A percentile compares a stretch with the other conserved stretches of the same genome.
Conservation (phyloP, 2,888 invertebrate genomes). For the Psococerastis gibbosa region DNA sequence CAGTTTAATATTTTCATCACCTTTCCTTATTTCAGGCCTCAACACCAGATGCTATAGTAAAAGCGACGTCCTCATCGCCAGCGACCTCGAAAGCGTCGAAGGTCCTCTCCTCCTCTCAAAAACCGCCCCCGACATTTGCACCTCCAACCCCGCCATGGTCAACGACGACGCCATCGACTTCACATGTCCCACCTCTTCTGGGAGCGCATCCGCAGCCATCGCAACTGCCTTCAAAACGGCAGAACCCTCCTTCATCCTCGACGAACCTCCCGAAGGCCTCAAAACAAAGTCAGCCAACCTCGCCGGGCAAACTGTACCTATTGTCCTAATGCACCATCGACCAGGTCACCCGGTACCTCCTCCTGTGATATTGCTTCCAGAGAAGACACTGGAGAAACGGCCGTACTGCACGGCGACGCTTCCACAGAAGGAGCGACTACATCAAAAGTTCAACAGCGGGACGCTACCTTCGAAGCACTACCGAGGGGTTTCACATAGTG, state of each 20-base stretch:
- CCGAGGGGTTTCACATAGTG: not conserved
- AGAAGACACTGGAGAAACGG: slow-evolving; percentile 9
- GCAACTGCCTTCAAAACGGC: not conserved
- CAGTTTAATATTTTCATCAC: too few species aligned
- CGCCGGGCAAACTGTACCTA: slow-evolving; percentile 29
- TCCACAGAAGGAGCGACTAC: slow-evolving; percentile 3
- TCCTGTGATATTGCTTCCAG: slow-evolving; percentile 8
- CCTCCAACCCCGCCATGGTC: slow-evolving; percentile 22
- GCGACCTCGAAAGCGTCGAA: slow-evolving; percentile 22
- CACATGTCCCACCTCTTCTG: not conserved
- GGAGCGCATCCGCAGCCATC: not conserved
- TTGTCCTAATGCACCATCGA: slow-evolving; percentile 24
- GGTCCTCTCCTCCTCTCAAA: slow-evolving; percentile 27
- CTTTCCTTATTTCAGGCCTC: slow-evolving; percentile 9
- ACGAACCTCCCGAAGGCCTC: slow-evolving; percentile 3
- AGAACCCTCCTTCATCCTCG: slow-evolving; percentile 10
- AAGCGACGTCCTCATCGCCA: slow-evolving; percentile 5
- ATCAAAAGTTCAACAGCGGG: not conserved
- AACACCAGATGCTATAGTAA: slow-evolving; percentile 8
- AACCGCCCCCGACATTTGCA: slow-evolving; percentile 30
- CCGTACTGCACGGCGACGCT: not conserved
- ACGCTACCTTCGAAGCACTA: slow-evolving; percentile 4
- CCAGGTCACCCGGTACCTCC: slow-evolving; percentile 21
- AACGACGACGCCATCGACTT: slow-evolving; percentile 12
- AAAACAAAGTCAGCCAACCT: slow-evolving; percentile 16